Evolutionary conservation across 2,797 vertebrate species (phyloP).

Genomic region (Lateolabrax maculatus): DNA sequence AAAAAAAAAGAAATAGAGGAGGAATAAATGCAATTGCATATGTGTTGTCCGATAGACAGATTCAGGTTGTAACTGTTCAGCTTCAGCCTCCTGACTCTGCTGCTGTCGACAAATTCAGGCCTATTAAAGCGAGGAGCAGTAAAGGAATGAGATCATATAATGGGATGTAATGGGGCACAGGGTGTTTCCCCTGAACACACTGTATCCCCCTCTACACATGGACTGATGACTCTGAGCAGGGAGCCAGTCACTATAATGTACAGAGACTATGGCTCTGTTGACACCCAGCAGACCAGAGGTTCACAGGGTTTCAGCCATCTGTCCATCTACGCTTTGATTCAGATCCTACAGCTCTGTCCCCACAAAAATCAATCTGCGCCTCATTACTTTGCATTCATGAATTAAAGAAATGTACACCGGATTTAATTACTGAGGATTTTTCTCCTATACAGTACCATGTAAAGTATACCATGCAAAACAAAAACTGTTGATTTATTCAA

Average conservation of each 20-base stretch:
- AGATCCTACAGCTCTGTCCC: slow-evolving; percentile 2
- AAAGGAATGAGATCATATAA: slow-evolving; percentile 7
- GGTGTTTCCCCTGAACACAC: slow-evolving; percentile 10
- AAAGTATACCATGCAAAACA: background rate
- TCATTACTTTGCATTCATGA: slow-evolving; percentile 29
- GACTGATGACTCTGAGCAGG: background rate
- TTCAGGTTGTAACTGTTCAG: slow-evolving; percentile 1
- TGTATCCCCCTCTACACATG: background rate
- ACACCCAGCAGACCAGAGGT: background rate
- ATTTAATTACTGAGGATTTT: slow-evolving; percentile 3
- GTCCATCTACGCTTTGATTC: background rate
- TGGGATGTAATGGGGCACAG: slow-evolving; percentile 11
- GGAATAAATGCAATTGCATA: slow-evolving; percentile 12
- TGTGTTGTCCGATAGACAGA: slow-evolving; percentile 5
- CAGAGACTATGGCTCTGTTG: background rate
- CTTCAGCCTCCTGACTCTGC: slow-evolving; percentile 3
- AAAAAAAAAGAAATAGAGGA: background rate
- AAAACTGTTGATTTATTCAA: background rate
- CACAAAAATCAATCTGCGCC: slow-evolving; percentile 25
- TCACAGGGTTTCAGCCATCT: slow-evolving; percentile 17
- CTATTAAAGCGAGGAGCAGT: background rate
- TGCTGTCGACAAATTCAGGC: background rate
- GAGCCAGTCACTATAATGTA: background rate
- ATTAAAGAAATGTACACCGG: slow-evolving; percentile 14
- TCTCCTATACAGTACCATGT: background rate